These are phyloP conservation scores for Miopithecus talapoin DNA, from an alignment of 2,797 vertebrate species.

Conservation along the genomic window DNA sequence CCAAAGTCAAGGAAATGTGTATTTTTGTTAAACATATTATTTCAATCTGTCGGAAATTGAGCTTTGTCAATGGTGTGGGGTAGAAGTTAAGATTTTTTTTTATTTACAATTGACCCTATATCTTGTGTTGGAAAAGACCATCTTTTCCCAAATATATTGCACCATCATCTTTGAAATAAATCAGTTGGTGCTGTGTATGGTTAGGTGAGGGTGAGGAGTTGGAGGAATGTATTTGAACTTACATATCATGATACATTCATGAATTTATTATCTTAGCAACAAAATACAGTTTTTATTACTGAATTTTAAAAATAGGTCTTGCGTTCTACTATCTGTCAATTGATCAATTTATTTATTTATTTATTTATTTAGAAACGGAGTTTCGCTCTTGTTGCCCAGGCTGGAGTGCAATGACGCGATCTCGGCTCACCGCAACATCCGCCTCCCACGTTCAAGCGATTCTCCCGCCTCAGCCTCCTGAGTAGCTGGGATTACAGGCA, in stretches of 20 bases:
- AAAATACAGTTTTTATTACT: neutral
- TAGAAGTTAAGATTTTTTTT: neutral
- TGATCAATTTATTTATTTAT: too few relatives aligned
- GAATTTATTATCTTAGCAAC: neutral
- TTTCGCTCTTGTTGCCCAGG: too few relatives aligned
- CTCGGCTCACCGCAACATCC: accelerated
- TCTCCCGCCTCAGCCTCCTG: too few relatives aligned
- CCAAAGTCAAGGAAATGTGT: neutral
- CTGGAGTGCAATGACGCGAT: too few relatives aligned
- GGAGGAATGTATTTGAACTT: neutral
- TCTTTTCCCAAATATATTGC: too few relatives aligned
- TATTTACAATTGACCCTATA: neutral
- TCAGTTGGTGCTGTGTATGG: neutral
- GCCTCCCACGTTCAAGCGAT: too few relatives aligned
- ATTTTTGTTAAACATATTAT: neutral
- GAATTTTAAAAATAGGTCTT: neutral
- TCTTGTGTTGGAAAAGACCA: neutral
- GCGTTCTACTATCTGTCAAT: neutral
- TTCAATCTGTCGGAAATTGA: neutral
- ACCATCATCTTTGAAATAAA: too few relatives aligned
- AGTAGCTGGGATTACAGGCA: too few relatives aligned
- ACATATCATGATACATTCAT: neutral
- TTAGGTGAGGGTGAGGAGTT: too few relatives aligned
- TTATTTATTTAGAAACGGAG: too few relatives aligned
- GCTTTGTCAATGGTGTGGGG: neutral